A percentile compares a stretch with the other conserved stretches of the same genome.
Evolutionary conservation across 2,888 invertebrate genomes (phyloP).

Genomic region (Cephonodes hylas): DNA sequence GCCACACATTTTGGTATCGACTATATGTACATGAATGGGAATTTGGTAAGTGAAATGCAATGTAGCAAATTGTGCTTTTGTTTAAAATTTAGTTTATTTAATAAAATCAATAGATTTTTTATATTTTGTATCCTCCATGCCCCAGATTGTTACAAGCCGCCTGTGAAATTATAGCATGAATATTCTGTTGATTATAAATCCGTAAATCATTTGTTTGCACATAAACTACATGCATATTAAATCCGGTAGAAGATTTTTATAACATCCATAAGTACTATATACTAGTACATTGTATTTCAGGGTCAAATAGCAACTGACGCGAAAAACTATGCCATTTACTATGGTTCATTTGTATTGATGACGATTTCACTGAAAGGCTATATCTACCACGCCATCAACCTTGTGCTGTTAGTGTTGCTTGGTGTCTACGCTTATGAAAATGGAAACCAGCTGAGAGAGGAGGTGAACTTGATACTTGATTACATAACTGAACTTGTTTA

Average conservation of each 20-base stretch:
- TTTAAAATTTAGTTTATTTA: too few relatives aligned
- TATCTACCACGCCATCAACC: slow-evolving; percentile 40
- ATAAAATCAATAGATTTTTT: too few relatives aligned
- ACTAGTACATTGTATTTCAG: background rate
- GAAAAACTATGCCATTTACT: background rate
- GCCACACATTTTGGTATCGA: slow-evolving; percentile 55
- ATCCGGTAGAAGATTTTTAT: background rate
- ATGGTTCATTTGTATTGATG: slow-evolving; percentile 51
- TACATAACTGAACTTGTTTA: background rate
- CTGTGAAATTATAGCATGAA: background rate
- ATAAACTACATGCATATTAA: too few relatives aligned
- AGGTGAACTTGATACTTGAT: slow-evolving; percentile 42
- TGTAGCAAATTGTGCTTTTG: background rate
- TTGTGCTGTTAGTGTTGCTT: slow-evolving; percentile 43
- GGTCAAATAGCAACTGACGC: slow-evolving; percentile 35
- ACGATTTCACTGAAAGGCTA: slow-evolving; percentile 52
- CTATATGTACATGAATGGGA: slow-evolving; percentile 31
- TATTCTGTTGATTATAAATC: background rate
- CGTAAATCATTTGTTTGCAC: too few relatives aligned
- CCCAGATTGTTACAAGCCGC: too few relatives aligned
- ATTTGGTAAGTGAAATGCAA: slow-evolving; percentile 39
- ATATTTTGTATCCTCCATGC: too few relatives aligned
- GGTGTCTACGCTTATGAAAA: slow-evolving; percentile 35
- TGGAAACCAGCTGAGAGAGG: slow-evolving; percentile 28
- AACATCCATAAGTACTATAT: background rate